A percentile compares a stretch with the other conserved stretches of the same genome.
Evolutionary conservation across 2,113 vertebrate species (phyloP).

Genomic region (Corydoras sp.): DNA sequence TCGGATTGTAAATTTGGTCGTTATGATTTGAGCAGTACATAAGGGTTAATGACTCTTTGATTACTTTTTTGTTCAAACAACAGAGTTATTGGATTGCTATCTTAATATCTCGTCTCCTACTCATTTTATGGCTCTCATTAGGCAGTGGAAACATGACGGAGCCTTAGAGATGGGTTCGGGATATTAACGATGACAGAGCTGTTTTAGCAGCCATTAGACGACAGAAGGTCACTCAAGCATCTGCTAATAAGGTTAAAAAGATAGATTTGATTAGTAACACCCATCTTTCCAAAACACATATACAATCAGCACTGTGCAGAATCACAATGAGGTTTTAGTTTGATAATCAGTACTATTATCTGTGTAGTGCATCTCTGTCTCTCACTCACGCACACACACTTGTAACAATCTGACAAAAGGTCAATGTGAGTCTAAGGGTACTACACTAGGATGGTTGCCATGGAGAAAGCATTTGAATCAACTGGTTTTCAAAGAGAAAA

Average conservation of each 20-base stretch:
- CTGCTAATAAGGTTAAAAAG: conserved; percentile 31
- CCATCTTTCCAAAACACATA: conserved; percentile 17
- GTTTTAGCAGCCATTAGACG: conserved; percentile 18
- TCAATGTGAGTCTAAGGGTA: conserved; percentile 12
- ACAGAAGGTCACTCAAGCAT: conserved; percentile 15
- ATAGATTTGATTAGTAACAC: conserved; percentile 19
- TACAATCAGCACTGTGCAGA: conserved; percentile 4
- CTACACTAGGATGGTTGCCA: conserved; percentile 13
- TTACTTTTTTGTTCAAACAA: neutral
- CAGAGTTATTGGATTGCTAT: neutral
- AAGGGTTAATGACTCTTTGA: neutral
- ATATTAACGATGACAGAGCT: conserved; percentile 7
- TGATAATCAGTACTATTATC: conserved; percentile 2
- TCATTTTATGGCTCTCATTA: conserved; percentile 25
- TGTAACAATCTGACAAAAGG: conserved; percentile 17
- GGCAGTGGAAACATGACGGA: conserved; percentile 19
- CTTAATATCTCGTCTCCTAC: neutral
- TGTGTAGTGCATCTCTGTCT: conserved; percentile 5
- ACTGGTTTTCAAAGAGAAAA: neutral
- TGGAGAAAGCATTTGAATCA: conserved; percentile 13
- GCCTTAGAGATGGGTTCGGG: conserved; percentile 11
- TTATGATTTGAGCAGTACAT: neutral
- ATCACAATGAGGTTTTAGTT: conserved; percentile 1
- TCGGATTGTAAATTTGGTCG: neutral
- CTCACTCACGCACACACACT: neutral